Percentiles rank a stretch among this genome's conserved stretches.
Conservation (phyloP, 2,888 invertebrate species). For the Pristionchus exspectatus region DNA sequence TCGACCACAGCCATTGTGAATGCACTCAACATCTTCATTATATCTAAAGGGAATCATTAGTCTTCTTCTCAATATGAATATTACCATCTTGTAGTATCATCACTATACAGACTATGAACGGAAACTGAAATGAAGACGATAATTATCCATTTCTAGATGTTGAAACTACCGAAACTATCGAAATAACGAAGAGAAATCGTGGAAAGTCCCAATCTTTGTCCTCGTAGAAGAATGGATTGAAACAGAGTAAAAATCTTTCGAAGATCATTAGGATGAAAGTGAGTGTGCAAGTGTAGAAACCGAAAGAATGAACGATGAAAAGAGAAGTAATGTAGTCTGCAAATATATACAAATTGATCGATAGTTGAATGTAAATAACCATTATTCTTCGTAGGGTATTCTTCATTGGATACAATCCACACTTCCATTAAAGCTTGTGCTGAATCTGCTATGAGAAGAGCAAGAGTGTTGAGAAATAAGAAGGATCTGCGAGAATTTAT, state of each 20-base stretch:
- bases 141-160: too few species aligned
- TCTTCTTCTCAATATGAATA: neutral
- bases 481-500: neutral
- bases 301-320: neutral
- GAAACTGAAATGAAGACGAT: neutral
- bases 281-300: neutral
- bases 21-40: neutral
- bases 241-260: constrained; percentile 1
- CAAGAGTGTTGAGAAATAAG: neutral
- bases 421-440: neutral
- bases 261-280: neutral
- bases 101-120: neutral
- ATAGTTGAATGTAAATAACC: neutral
- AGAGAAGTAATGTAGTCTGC: neutral
- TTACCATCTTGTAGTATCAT: neutral
- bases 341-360: neutral
- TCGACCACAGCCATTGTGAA: neutral
- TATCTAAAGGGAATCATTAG: neutral
- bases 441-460: neutral
- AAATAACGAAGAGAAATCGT: neutral
- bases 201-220: neutral
- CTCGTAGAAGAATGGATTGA: constrained; percentile 3
- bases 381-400: neutral
- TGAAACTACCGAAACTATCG: neutral
- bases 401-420: neutral